These are phyloP conservation scores for Synergus gifuensis DNA, from an alignment of 2,888 invertebrate genomes.

Conservation along the genomic window DNA sequence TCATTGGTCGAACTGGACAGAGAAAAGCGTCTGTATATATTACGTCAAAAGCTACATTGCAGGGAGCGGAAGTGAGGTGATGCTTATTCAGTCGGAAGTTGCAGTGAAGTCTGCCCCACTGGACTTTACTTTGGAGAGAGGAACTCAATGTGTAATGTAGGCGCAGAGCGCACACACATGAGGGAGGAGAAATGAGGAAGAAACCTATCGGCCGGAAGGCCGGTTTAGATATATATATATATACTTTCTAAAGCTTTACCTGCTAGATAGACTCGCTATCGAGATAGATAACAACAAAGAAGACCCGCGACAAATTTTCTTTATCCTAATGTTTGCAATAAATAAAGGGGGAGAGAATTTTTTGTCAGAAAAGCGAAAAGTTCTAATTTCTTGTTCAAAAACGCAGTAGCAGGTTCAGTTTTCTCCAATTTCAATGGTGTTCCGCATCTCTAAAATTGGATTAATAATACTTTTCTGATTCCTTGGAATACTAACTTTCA, in stretches of 20 bases:
- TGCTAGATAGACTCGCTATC: constrained; percentile 59
- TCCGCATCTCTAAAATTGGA: too few species aligned
- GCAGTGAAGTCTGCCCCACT: constrained; percentile 64
- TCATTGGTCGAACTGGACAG: constrained; percentile 54
- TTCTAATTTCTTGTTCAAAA: too few species aligned
- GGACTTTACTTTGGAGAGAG: constrained; percentile 60
- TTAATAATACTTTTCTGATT: too few species aligned
- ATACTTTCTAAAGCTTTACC: constrained; percentile 59
- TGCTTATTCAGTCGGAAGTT: constrained; percentile 73
- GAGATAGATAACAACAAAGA: constrained; percentile 58
- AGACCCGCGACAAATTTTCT: not conserved
- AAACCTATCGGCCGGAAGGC: constrained; percentile 73
- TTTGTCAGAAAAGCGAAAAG: too few species aligned
- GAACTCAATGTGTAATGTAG: constrained; percentile 54
- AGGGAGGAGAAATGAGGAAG: constrained; percentile 42
- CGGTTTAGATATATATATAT: constrained; percentile 72
- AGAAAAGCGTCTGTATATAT: constrained; percentile 60
- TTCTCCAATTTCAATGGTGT: too few species aligned
- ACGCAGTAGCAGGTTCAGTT: too few species aligned
- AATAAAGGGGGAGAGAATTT: not conserved
- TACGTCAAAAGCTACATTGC: constrained; percentile 71
- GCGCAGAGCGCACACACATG: constrained; percentile 47
- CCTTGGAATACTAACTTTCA: too few species aligned
- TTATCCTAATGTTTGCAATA: not conserved
- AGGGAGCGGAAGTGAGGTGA: constrained; percentile 73